Conservation (phyloP, 2,888 invertebrate species). For the Colostygia pectinataria region DNA sequence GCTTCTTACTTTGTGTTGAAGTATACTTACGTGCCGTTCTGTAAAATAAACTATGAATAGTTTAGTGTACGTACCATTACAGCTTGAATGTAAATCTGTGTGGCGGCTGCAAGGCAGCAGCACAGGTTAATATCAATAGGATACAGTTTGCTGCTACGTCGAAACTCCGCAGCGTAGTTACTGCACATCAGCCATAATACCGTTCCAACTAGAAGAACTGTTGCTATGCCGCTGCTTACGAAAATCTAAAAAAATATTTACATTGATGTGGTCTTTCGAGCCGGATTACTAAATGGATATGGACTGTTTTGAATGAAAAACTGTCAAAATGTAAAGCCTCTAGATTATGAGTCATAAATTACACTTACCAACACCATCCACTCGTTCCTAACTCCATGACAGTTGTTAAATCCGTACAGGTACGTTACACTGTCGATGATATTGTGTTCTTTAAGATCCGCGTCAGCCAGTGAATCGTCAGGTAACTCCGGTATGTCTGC, state of each 20-base stretch:
- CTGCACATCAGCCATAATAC: conserved; percentile 71
- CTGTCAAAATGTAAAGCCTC: no score
- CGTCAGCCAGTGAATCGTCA: conserved; percentile 85
- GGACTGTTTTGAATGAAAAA: no score
- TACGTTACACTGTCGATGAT: conserved; percentile 89
- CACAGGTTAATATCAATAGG: conserved; percentile 84
- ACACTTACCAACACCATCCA: conserved; percentile 75
- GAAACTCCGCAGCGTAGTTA: conserved; percentile 63
- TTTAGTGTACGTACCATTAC: conserved; percentile 78
- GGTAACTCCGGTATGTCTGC: conserved; percentile 71
- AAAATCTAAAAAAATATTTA: conserved; percentile 54
- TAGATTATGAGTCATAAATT: no score
- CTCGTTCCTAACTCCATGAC: conserved; percentile 74
- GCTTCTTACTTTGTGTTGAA: no score
- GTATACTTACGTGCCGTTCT: no score
- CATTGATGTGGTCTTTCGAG: not conserved
- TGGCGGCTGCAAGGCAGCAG: conserved; percentile 83
- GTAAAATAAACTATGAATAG: no score
- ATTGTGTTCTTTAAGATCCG: conserved; percentile 86
- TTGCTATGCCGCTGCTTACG: conserved; percentile 64
- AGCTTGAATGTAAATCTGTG: conserved; percentile 85
- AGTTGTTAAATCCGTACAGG: conserved; percentile 84
- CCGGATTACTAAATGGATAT: no score
- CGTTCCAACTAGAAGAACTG: conserved; percentile 56
- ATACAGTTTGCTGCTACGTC: conserved; percentile 79